Percentiles rank a stretch among this genome's conserved stretches.
Evolutionary conservation across 2,888 invertebrate species (phyloP).

Genomic region (Melanophora roralis): DNA sequence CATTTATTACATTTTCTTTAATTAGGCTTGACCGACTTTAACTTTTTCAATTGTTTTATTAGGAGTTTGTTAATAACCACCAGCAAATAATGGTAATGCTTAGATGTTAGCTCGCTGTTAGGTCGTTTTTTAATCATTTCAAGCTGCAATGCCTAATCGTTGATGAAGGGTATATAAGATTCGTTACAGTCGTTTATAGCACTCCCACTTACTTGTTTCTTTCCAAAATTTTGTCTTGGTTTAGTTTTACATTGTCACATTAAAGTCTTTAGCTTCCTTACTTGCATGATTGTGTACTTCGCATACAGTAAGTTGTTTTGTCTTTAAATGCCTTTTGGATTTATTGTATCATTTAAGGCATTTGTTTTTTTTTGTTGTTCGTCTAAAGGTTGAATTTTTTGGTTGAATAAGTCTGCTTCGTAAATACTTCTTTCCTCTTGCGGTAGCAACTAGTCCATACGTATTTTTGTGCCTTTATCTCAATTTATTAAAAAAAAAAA

Average conservation of each 20-base stretch:
- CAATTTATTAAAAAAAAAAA: too few species aligned
- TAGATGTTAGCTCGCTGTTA: too few species aligned
- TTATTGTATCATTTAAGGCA: background rate
- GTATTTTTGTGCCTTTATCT: background rate
- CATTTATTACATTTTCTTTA: too few species aligned
- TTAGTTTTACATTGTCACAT: slow-evolving; percentile 28
- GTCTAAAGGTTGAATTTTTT: slow-evolving; percentile 16
- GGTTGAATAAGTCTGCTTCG: slow-evolving; percentile 2
- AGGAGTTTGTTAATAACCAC: too few species aligned
- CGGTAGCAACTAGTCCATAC: slow-evolving; percentile 14
- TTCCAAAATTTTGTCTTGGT: slow-evolving; percentile 3
- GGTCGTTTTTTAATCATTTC: too few species aligned
- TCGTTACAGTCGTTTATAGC: too few species aligned
- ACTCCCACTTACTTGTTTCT: too few species aligned
- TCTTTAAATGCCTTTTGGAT: slow-evolving; percentile 8
- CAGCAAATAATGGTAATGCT: too few species aligned
- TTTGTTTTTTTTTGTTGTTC: slow-evolving; percentile 15
- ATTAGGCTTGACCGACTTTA: too few species aligned
- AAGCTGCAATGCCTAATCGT: too few species aligned
- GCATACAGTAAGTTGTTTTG: slow-evolving; percentile 24
- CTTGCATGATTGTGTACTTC: slow-evolving; percentile 34
- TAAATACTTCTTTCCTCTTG: slow-evolving; percentile 16
- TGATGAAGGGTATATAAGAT: too few species aligned
- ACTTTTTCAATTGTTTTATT: too few species aligned
- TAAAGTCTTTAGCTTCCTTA: slow-evolving; percentile 16